A percentile compares a stretch with the other conserved stretches of the same genome.
Conservation (phyloP, 2,113 vertebrate genomes). For the Rhynchomys soricoides region DNA sequence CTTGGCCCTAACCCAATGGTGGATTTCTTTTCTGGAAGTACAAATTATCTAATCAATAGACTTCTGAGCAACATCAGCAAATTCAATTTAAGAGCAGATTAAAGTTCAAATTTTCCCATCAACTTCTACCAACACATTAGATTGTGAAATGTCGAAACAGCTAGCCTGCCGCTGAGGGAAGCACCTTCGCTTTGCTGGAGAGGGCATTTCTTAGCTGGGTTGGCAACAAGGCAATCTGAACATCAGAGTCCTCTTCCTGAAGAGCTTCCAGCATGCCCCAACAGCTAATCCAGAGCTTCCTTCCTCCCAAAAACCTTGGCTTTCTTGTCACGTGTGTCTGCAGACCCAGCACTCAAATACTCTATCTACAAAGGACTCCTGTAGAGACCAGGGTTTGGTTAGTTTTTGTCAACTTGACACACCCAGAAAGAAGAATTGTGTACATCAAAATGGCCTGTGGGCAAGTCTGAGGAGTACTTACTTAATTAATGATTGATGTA, state of each 20-base stretch:
- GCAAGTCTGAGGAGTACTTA: not conserved
- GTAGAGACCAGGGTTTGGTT: not conserved
- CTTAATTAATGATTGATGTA: not conserved
- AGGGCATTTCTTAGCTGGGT: accelerated
- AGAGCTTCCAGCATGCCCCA: not conserved
- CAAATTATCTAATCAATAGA: conserved; percentile 54
- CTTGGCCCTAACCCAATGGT: not conserved
- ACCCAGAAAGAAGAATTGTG: too few relatives aligned
- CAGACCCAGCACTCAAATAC: accelerated
- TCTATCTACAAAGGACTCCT: too few relatives aligned
- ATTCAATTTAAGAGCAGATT: conserved; percentile 37
- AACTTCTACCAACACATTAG: not conserved
- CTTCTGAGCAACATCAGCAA: conserved; percentile 48
- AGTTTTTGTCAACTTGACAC: not conserved
- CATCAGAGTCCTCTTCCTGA: not conserved
- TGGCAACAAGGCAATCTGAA: accelerated
- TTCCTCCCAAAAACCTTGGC: accelerated
- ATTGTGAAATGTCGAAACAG: not conserved
- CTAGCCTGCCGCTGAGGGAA: accelerated
- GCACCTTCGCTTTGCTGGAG: not conserved
- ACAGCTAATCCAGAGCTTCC: accelerated
- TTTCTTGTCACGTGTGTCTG: accelerated
- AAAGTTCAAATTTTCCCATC: conserved; percentile 15
- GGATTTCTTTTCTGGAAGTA: conserved; percentile 60
- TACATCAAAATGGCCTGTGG: too few relatives aligned